phyloP scores from a whole-genome alignment of 1,140 invertebrate genomes.

The Prorops nasuta region DNA sequence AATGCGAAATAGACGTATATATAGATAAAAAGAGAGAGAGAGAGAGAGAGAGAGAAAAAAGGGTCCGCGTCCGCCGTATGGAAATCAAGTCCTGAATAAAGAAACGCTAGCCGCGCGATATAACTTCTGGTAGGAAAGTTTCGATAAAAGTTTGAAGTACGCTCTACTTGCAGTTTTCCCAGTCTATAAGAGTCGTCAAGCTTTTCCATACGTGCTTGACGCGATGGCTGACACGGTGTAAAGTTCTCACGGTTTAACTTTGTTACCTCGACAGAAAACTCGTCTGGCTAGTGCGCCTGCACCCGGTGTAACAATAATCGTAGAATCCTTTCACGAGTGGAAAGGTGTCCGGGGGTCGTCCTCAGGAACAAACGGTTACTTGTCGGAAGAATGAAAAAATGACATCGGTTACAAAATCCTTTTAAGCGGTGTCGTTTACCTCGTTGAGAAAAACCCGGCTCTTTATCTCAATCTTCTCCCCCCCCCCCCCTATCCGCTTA shows the following conservation, averaged over 20 bases:
- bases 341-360: not conserved
- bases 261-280: conserved; percentile 22
- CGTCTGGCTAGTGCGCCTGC: not conserved
- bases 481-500: too few species aligned
- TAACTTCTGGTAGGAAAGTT: too few species aligned
- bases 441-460: too few species aligned
- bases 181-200: not conserved
- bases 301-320: conserved; percentile 7
- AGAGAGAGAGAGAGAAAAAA: conserved; percentile 1
- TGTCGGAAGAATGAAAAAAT: not conserved
- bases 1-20: not conserved
- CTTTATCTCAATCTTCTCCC: too few species aligned
- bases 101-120: too few species aligned
- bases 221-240: not conserved
- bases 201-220: not conserved
- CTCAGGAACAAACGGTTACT: not conserved
- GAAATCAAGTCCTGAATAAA: too few species aligned
- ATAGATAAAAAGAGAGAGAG: not conserved
- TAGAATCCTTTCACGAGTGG: not conserved
- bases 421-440: too few species aligned
- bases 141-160: too few species aligned
- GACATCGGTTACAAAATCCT: not conserved
- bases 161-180: too few species aligned
- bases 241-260: conserved; percentile 26
- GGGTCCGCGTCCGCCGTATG: not conserved